Evolutionary conservation across 2,113 vertebrate species (phyloP), one percentile per base, ranked within the genome.

Genomic region (Oriolus oriolus): DNA sequence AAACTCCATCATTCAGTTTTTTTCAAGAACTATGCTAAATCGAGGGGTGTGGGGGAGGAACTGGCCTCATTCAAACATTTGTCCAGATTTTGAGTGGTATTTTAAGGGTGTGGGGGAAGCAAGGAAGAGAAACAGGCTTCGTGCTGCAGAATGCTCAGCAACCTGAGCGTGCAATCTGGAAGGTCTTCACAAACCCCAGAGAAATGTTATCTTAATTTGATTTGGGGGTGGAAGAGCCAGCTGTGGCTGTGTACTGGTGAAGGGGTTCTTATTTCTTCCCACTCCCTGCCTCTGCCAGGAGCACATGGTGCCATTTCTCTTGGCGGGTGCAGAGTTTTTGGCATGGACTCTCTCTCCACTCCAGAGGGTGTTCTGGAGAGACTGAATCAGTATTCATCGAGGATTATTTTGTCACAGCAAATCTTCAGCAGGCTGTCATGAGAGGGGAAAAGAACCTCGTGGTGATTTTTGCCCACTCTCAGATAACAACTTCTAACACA

Each of bases 81-180:
- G 7, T 89, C 93, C 63, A 88, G 78, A 63, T 91, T 77, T 90
- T 79, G 63, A 90, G 82, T 93, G 88, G 59, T 93, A 83, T 95
- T 93, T 94, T 90, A 86, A 92, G 92, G 73, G 14, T 71, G 30
- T 50, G 71, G 71, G 88, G 86, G 88, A 94, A 89, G 84, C 66
- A 52, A 44, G 54, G 74, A 65, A 70, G 57, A 84, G 81, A 82
- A 93, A 45, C 2, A 61, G 91, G 63, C 70, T 88, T 64, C 49
- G 57, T 79, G 83, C 84, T 83, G 71, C 66, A 69, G 87, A 54
- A 16, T 39, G 83, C 92, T 96, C 82, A 87, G 74, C 78, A 44
- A 5, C 68, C 75, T 65, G 70, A 65, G 54, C 13, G 9, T 70
- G 76, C 93, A 70, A 37, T 94, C 91, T 69, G 89, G 87, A 35